Conservation (phyloP, 2,113 vertebrate genomes). For the Gorsachius goisagi region DNA sequence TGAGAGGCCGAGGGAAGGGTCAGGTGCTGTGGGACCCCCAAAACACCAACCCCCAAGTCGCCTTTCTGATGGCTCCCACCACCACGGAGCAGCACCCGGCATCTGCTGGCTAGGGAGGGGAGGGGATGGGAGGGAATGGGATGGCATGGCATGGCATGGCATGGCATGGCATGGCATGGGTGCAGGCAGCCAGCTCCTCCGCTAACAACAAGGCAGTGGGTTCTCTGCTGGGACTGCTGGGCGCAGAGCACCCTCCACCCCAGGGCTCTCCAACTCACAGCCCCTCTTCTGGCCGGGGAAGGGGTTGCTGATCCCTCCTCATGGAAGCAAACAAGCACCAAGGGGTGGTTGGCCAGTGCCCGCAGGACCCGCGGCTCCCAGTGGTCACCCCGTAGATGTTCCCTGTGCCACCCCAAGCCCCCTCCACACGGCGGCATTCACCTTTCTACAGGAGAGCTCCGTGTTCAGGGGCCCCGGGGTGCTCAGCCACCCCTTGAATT, state of each 20-base stretch:
- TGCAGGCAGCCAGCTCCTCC: neutral
- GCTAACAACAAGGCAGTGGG: accelerated
- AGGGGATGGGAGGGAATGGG: neutral
- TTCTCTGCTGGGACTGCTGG: neutral
- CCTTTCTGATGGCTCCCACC: neutral
- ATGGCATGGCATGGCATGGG: neutral
- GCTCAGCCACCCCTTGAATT: slow-evolving; percentile 82
- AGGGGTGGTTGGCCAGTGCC: neutral
- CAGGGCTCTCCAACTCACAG: neutral
- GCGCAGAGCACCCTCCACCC: neutral
- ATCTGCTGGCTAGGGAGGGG: neutral
- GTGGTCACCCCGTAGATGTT: accelerated
- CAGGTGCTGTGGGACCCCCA: neutral
- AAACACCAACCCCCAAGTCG: accelerated
- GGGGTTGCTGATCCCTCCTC: neutral
- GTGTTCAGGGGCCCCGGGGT: slow-evolving; percentile 74
- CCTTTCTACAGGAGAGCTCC: slow-evolving; percentile 85
- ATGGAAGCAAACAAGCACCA: no score
- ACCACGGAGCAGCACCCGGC: neutral
- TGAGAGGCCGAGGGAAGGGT: neutral
- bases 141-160: neutral
- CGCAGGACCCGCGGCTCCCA: accelerated
- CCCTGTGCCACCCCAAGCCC: accelerated
- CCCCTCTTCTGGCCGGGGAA: neutral
- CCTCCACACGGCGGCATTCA: neutral